These are phyloP conservation scores for Zoroaster sp. DNA, from an alignment of 53 echinoderm and acorn worm species.

Conservation along the genomic window DNA sequence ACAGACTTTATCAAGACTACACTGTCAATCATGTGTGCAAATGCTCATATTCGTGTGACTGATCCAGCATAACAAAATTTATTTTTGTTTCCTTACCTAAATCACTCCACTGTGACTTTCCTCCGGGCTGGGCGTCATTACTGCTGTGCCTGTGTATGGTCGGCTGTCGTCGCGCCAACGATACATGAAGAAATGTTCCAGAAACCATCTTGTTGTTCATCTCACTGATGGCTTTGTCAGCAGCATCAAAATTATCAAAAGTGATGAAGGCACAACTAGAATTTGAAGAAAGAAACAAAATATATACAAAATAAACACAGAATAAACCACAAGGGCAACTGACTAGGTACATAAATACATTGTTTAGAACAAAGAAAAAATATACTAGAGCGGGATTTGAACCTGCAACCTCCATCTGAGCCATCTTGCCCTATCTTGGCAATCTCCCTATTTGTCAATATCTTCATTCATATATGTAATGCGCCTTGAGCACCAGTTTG, in stretches of 20 bases:
- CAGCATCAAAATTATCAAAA: slow-evolving; percentile 74
- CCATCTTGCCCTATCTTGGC: no score
- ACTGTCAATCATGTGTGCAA: no score
- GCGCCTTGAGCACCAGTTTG: no score
- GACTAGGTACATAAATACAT: no score
- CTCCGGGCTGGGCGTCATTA: neutral
- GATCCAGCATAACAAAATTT: neutral
- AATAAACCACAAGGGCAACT: no score
- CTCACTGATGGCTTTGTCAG: slow-evolving; percentile 74
- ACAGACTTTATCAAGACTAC: no score
- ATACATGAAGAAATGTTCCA: slow-evolving; percentile 54
- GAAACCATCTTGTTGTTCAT: slow-evolving; percentile 76
- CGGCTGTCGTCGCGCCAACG: slow-evolving; percentile 84
- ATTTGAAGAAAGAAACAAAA: neutral
- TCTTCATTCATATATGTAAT: no score
- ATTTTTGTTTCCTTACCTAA: slow-evolving; percentile 2
- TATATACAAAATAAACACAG: no score
- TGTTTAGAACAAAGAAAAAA: no score
- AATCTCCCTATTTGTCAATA: no score
- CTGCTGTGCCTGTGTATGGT: slow-evolving; percentile 16
- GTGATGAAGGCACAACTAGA: slow-evolving; percentile 89
- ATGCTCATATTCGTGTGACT: neutral
- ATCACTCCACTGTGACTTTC: slow-evolving; percentile 45
- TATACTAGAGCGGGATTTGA: no score
- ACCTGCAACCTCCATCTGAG: no score